Evolutionary conservation across 2,797 vertebrate species (phyloP).

Genomic region (Myotis findleyi): DNA sequence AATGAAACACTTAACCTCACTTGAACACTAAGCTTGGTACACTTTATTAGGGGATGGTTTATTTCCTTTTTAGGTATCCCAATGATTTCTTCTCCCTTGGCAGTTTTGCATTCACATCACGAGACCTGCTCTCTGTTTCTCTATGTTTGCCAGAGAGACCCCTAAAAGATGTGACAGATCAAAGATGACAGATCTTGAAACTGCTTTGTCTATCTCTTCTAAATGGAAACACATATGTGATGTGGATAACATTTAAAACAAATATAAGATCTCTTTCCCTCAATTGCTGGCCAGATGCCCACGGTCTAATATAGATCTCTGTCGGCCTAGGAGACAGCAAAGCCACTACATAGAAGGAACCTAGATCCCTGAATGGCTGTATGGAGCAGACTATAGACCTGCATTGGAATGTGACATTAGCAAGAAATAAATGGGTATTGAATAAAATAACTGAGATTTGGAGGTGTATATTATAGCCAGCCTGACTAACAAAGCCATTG

Average conservation of each 20-base stretch:
- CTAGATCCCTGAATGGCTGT: not conserved
- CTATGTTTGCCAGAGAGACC: not conserved
- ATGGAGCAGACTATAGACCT: not conserved
- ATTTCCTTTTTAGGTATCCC: not conserved
- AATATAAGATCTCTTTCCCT: not conserved
- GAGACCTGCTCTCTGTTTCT: not conserved
- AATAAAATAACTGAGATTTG: not conserved
- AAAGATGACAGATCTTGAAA: not conserved
- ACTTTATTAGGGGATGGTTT: not conserved
- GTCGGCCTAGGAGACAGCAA: not conserved
- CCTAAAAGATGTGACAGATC: not conserved
- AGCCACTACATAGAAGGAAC: not conserved
- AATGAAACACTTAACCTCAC: not conserved
- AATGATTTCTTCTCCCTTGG: not conserved
- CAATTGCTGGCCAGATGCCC: not conserved
- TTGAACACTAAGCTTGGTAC: not conserved
- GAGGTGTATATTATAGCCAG: not conserved
- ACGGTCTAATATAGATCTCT: not conserved
- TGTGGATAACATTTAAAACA: not conserved
- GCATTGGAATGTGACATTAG: not conserved
- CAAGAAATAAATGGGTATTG: not conserved
- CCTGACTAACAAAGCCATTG: not conserved
- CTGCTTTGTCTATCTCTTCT: not conserved
- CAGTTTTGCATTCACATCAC: not conserved
- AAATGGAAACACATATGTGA: not conserved